Conservation (phyloP, 2,888 invertebrate genomes). For the Galeruca laticollis region DNA sequence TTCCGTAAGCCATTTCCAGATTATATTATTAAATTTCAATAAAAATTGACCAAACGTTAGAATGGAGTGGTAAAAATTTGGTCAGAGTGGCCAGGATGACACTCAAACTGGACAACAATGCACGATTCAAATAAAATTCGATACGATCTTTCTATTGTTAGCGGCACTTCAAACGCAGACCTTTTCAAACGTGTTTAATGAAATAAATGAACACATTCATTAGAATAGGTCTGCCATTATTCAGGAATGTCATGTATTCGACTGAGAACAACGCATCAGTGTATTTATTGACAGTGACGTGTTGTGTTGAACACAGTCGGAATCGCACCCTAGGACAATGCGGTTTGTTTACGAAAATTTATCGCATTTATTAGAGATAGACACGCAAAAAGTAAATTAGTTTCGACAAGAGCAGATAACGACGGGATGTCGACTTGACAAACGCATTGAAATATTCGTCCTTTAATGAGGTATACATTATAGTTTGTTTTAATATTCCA, state of each 20-base stretch:
- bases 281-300: constrained; percentile 41
- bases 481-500: neutral
- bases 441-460: constrained; percentile 12
- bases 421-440: constrained; percentile 6
- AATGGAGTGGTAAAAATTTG: neutral
- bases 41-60: too few species aligned
- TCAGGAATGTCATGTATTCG: constrained; percentile 38
- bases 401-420: constrained; percentile 22
- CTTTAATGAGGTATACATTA: neutral
- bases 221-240: constrained; percentile 35
- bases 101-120: constrained; percentile 13
- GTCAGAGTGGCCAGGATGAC: constrained; percentile 15
- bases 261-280: constrained; percentile 36
- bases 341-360: constrained; percentile 32
- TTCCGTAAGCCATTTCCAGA: too few species aligned
- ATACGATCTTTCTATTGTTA: constrained; percentile 33
- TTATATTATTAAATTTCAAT: too few species aligned
- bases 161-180: constrained; percentile 32
- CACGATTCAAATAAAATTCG: constrained; percentile 29
- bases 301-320: constrained; percentile 37
- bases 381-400: constrained; percentile 31
- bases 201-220: constrained; percentile 37
- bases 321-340: constrained; percentile 34
- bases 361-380: constrained; percentile 23
- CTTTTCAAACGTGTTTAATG: constrained; percentile 34